A percentile compares a stretch with the other conserved stretches of the same genome.
These are phyloP conservation scores for Abramis brama DNA, from an alignment of 2,113 vertebrate genomes.

Conservation along the genomic window DNA sequence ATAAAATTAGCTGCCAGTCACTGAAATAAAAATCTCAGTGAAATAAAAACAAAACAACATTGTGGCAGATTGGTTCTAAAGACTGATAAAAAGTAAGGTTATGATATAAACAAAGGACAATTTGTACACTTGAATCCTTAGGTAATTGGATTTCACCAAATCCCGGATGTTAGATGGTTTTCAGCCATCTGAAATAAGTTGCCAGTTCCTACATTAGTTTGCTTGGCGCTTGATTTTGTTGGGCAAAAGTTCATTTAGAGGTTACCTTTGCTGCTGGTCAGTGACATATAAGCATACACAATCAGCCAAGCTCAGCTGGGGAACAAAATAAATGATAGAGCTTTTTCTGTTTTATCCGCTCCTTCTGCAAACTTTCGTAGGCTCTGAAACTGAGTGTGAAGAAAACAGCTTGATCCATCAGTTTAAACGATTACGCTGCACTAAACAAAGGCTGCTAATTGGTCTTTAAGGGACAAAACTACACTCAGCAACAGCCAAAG, in stretches of 20 bases:
- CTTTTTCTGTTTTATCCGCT: constrained; percentile 16
- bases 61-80: background rate
- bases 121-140: background rate
- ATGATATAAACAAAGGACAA: background rate
- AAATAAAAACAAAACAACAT: constrained; percentile 14
- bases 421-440: constrained; percentile 54
- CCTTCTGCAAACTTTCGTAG: constrained; percentile 31
- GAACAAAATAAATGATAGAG: constrained; percentile 4
- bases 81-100: background rate
- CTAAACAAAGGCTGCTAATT: constrained; percentile 57
- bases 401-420: constrained; percentile 49
- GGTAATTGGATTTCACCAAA: background rate
- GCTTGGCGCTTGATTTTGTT: constrained; percentile 65
- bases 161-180: background rate
- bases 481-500: constrained; percentile 40
- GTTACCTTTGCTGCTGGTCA: constrained; percentile 61
- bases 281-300: constrained; percentile 51
- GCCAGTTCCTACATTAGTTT: constrained; percentile 54
- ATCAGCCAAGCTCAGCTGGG: constrained; percentile 41
- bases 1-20: background rate
- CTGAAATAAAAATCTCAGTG: background rate
- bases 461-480: constrained; percentile 55
- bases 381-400: constrained; percentile 11
- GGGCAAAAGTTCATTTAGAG: constrained; percentile 65
- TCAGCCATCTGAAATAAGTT: constrained; percentile 38